Conservation (phyloP, 2,888 invertebrate species). For the Lamellibrachia satsuma region DNA sequence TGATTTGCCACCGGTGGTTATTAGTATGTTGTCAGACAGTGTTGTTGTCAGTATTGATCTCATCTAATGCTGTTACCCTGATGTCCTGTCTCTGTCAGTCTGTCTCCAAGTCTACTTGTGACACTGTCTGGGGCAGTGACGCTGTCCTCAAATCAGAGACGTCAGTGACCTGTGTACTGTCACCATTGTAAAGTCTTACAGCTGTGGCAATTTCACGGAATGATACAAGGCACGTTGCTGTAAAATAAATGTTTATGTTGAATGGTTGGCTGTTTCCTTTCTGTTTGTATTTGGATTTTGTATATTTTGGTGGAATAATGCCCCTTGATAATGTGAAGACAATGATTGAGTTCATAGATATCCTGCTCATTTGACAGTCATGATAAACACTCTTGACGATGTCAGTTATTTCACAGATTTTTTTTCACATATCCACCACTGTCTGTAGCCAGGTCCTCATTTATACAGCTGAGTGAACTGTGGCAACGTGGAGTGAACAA, state of each 20-base stretch:
- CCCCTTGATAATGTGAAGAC: no score
- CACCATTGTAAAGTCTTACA: no score
- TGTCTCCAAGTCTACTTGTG: background rate
- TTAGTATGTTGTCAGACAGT: slow-evolving; percentile 7
- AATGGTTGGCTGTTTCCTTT: background rate
- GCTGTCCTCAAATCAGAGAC: background rate
- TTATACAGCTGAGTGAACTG: no score
- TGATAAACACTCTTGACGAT: no score
- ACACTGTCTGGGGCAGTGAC: background rate
- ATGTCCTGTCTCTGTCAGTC: background rate
- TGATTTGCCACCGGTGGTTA: slow-evolving; percentile 1
- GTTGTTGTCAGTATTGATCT: background rate
- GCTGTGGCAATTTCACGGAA: background rate
- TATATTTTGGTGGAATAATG: no score
- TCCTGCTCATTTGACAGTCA: no score
- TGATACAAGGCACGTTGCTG: background rate
- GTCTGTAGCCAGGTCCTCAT: no score
- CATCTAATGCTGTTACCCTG: background rate
- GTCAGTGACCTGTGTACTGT: background rate
- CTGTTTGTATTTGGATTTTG: background rate
- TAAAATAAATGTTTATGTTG: background rate
- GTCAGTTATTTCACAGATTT: no score
- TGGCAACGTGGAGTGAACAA: no score
- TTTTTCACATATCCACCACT: no score
- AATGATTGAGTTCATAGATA: no score